Evolutionary conservation across 2,797 vertebrate genomes (phyloP).

Genomic region (Bradypus variegatus): DNA sequence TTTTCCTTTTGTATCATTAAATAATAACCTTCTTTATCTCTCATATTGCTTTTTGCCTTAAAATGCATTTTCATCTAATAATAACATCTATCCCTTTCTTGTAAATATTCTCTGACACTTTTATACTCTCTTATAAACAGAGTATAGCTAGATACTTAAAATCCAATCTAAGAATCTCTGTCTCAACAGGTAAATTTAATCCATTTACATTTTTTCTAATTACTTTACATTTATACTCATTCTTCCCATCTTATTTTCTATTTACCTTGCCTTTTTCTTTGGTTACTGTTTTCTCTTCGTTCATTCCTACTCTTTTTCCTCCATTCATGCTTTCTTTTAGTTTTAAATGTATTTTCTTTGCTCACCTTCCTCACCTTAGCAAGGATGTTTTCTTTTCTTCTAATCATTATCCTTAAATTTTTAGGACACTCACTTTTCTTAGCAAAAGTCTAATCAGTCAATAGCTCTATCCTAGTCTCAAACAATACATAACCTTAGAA

Average conservation of each 20-base stretch:
- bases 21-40: background rate
- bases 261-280: background rate
- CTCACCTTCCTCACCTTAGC: background rate
- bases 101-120: background rate
- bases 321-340: background rate
- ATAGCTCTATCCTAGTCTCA: background rate
- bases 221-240: constrained; percentile 11
- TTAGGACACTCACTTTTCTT: background rate
- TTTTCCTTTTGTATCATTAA: background rate
- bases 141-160: background rate
- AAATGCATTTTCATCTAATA: background rate
- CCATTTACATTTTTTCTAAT: background rate
- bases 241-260: background rate
- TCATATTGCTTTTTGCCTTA: background rate
- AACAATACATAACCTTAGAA: background rate
- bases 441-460: background rate
- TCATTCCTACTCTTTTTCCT: background rate
- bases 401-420: background rate
- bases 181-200: background rate
- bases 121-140: background rate
- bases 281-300: too few species aligned
- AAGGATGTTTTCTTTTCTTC: background rate
- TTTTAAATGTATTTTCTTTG: background rate
- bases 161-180: background rate
- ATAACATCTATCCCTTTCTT: background rate